Base-by-base conservation (phyloP, 2,888 invertebrate species). In the Synergus umbraculus region DNA sequence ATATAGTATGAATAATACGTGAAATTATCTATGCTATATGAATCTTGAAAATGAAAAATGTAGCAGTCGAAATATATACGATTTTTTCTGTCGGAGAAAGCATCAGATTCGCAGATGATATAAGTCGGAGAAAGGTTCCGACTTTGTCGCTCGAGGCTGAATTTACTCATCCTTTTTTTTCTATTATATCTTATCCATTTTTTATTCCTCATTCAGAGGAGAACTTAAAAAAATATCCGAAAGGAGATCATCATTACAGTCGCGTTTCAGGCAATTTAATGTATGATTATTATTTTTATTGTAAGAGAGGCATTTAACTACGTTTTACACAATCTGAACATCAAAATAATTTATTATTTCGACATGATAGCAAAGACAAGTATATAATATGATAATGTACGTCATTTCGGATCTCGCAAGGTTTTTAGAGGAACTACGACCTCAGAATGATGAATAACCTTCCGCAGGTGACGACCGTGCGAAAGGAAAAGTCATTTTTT, bases 401-500 rank as follows among this genome's bases (percentile, higher is more conserved):
- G 46, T 54, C 69, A 73, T 54, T 37, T 29, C 29, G 18, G 8
- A 10, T 60, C 60, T 15, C 3, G 49, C n/a, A 73, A 73, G 69
- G 49, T 29, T 46, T 4, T 15, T 29, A 54, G 54, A 41, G 73
- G 73, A 54, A 54, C 37, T 54, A 60, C 22, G 10, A 73, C 43
- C 44, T 67, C 13, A 49, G 3, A 15, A 49, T 49, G 73, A 73
- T 41, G 37, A 49, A 67, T 46, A 37, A 69, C 29, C 49, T 69
- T 29, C 44, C 54, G 15, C 15, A 73, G 37, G 73, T 37, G 29
- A 73, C 67, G 15, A n/a, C 15, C 18, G 73, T 73, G 73, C 49
- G 54, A 54, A 73, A 73, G 49, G 49, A 73, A 37, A 73, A 54
- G 49, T 54, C 73, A 73, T 54, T 9, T 13, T 73, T 49, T 73